phyloP scores from a whole-genome alignment of 2,797 vertebrate species.

The Triplophysa bombifrons region DNA sequence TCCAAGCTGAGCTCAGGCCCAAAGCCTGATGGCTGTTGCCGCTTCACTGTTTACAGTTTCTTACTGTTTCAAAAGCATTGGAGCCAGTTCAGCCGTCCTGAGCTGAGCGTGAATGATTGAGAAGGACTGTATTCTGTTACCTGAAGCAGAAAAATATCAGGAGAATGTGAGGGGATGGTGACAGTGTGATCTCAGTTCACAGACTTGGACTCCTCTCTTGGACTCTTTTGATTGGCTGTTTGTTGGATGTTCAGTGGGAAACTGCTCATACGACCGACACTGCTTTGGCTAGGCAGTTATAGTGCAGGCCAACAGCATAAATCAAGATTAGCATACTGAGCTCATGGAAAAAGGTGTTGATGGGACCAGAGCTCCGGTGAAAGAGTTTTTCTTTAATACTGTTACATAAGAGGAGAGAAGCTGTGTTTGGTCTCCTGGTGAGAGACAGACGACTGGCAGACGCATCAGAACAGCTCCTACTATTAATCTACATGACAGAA shows the following conservation, averaged over 20 bases:
- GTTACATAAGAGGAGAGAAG: slow-evolving; percentile 63
- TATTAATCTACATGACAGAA: slow-evolving; percentile 22
- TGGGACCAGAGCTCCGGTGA: slow-evolving; percentile 37
- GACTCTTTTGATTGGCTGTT: slow-evolving; percentile 3
- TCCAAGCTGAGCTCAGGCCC: neutral
- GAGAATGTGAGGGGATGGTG: slow-evolving; percentile 8
- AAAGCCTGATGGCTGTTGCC: neutral
- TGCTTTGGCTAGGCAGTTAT: slow-evolving; percentile 1
- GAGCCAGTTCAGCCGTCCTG: slow-evolving; percentile 56
- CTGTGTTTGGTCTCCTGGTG: slow-evolving; percentile 58
- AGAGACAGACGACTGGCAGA: slow-evolving; percentile 60
- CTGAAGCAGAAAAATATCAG: slow-evolving; percentile 40
- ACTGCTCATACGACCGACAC: slow-evolving; percentile 1
- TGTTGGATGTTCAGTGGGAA: neutral
- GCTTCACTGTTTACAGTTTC: neutral
- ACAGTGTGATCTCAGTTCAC: slow-evolving; percentile 6
- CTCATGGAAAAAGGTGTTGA: slow-evolving; percentile 3
- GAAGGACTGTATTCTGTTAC: slow-evolving; percentile 62
- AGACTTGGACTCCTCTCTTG: neutral
- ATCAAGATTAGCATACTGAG: slow-evolving; percentile 13
- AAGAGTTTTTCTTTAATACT: slow-evolving; percentile 52
- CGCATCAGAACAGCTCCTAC: slow-evolving; percentile 21
- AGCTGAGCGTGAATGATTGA: slow-evolving; percentile 47
- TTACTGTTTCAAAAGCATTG: slow-evolving; percentile 49
- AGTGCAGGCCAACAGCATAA: neutral